Base-by-base conservation (phyloP, 2,113 vertebrate genomes). In the Takifugu bimaculatus region DNA sequence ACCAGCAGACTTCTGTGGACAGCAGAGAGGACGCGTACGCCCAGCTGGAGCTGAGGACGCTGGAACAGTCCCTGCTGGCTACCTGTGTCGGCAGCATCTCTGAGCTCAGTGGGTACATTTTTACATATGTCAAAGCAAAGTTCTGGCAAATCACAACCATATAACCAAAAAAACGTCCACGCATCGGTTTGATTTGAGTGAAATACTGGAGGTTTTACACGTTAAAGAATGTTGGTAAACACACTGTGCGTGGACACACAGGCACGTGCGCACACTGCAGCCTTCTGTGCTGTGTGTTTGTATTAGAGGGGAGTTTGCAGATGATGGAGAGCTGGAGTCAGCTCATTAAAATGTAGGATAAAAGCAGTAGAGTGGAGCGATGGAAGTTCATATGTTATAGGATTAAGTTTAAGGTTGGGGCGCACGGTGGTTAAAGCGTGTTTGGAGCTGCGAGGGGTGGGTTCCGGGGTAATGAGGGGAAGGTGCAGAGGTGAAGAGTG, bases 71-170 rank as follows among this genome's bases (percentile, higher is more conserved):
- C 13, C 90, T 99, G 63, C 86, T 99, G 83, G 97, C 97, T 49
- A 99, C 97, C 0, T 98, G 96, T 0, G 97, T 99, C 48, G 97
- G 97, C 73, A 98, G 94, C 93, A 98, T 99, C 88, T 98, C 96
- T 0, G 97, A 99, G 48, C 92, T 99, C 73, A 98, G 97, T 99
- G 75, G 96, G 97, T 94, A 35, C 6, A n/a, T 6, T 0, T 4
- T 32, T 48, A 26, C 13, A 26, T 52, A 9, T 26, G 6, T 12
- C 43, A 9, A 14, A 42, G 13, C 53, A 51, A 13, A 63, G 45
- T 51, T 50, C 43, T 14, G n/a, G 26, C 13, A 26, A 26, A 47
- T 57, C 25, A 26, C 11, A 5, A 47, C 45, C 45, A 47, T n/a
- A 4, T 5, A 47, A 11, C 15, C 45, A 47, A 12, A 47, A 5